Conservation (phyloP, 2,797 vertebrate genomes). For the Sebastes iracundus region DNA sequence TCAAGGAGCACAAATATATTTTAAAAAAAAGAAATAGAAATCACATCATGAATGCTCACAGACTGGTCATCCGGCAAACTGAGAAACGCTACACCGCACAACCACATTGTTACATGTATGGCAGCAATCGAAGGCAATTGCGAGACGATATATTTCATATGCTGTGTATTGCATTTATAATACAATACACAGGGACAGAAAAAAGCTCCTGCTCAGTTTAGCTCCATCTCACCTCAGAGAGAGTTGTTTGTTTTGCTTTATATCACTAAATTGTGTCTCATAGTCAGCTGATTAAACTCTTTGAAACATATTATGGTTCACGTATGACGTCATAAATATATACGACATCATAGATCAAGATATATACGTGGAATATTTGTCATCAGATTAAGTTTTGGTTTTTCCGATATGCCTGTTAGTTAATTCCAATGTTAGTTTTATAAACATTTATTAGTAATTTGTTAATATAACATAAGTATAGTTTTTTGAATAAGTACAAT, state of each 20-base stretch:
- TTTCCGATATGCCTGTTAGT: slow-evolving; percentile 17
- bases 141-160: slow-evolving; percentile 34
- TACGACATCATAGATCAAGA: slow-evolving; percentile 18
- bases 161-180: slow-evolving; percentile 37
- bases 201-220: slow-evolving; percentile 24
- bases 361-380: slow-evolving; percentile 4
- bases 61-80: slow-evolving; percentile 33
- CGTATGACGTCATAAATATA: slow-evolving; percentile 27
- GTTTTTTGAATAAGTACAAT: slow-evolving; percentile 27
- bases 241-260: neutral
- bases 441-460: slow-evolving; percentile 52
- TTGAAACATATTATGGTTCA: neutral
- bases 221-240: slow-evolving; percentile 25
- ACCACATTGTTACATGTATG: slow-evolving; percentile 41
- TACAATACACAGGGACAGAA: slow-evolving; percentile 9
- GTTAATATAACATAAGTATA: slow-evolving; percentile 31
- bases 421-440: slow-evolving; percentile 46
- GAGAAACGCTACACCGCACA: slow-evolving; percentile 39
- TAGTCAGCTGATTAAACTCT: neutral
- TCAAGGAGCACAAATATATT: slow-evolving; percentile 20
- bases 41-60: slow-evolving; percentile 30
- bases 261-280: neutral
- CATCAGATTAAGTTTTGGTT: slow-evolving; percentile 23
- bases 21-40: neutral
- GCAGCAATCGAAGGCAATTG: slow-evolving; percentile 46